A percentile compares a stretch with the other conserved stretches of the same genome.
phyloP scores from a whole-genome alignment of 2,113 vertebrate genomes.

The Nibea albiflora region DNA sequence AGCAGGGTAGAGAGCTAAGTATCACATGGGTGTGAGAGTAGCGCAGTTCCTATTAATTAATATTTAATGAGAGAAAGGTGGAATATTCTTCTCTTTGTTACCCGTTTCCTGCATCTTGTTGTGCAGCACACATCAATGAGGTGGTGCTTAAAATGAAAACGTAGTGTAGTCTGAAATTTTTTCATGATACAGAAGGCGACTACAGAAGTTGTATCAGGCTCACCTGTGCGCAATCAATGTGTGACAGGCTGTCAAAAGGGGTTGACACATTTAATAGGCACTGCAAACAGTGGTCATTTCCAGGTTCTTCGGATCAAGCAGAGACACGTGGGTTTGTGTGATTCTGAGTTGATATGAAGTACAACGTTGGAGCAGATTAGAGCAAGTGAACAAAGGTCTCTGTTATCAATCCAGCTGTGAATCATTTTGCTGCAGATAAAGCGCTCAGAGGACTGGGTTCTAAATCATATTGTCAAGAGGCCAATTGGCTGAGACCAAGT shows the following conservation, averaged over 20 bases:
- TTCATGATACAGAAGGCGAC: neutral
- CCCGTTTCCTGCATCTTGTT: neutral
- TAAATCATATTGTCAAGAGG: conserved; percentile 10
- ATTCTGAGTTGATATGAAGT: conserved; percentile 6
- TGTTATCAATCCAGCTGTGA: conserved; percentile 20
- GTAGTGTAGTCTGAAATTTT: neutral
- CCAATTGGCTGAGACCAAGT: conserved; percentile 25
- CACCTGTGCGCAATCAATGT: neutral
- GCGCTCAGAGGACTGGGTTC: conserved; percentile 2
- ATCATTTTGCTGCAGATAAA: conserved; percentile 14
- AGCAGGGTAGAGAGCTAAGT: neutral
- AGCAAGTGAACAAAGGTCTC: conserved; percentile 21
- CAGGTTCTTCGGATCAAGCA: neutral
- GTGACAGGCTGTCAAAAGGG: neutral
- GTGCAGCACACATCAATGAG: neutral
- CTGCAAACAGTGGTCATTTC: neutral
- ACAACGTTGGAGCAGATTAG: neutral
- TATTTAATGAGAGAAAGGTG: conserved; percentile 9
- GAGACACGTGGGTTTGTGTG: conserved; percentile 5
- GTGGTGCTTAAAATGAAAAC: neutral
- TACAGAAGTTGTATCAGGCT: neutral
- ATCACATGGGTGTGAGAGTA: conserved; percentile 4
- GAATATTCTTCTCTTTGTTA: neutral
- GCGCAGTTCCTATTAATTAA: neutral
- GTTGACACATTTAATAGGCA: neutral